Conservation (phyloP, 2,888 invertebrate genomes). For the Agrotis clavis region DNA sequence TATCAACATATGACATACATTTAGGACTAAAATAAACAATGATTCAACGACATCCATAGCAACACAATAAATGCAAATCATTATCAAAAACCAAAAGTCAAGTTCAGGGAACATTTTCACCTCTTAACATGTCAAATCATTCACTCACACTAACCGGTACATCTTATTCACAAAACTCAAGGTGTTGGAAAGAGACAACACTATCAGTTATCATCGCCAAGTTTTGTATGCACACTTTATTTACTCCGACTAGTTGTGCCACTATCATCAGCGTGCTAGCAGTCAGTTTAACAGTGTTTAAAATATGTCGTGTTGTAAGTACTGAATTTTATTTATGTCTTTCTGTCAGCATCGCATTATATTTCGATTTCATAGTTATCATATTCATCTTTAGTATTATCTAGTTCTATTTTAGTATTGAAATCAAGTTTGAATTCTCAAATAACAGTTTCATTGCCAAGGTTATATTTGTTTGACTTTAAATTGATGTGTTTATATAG, state of each 20-base stretch:
- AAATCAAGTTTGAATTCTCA: too few species aligned
- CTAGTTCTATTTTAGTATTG: background rate
- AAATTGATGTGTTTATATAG: conserved; percentile 12
- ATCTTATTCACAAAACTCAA: conserved; percentile 33
- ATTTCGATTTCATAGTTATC: background rate
- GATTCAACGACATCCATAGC: conserved; percentile 4
- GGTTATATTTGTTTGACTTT: conserved; percentile 15
- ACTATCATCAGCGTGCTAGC: conserved; percentile 42
- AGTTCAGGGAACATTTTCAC: conserved; percentile 27
- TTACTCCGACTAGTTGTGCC: conserved; percentile 37
- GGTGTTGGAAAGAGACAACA: conserved; percentile 55
- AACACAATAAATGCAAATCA: background rate
- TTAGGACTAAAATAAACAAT: conserved; percentile 16
- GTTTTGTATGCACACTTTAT: conserved; percentile 43
- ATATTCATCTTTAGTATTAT: background rate
- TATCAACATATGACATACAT: background rate
- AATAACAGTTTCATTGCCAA: background rate
- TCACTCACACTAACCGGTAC: conserved; percentile 37
- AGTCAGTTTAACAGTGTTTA: conserved; percentile 46
- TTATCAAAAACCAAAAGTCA: conserved; percentile 25
- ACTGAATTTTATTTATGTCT: conserved; percentile 19
- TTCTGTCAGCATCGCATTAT: background rate
- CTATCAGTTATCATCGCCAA: conserved; percentile 52
- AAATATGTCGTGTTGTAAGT: conserved; percentile 83
- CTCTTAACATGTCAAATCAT: background rate